These are phyloP conservation scores for Phaethornis superciliosus DNA, from an alignment of 2,113 vertebrate species.

Conservation along the genomic window DNA sequence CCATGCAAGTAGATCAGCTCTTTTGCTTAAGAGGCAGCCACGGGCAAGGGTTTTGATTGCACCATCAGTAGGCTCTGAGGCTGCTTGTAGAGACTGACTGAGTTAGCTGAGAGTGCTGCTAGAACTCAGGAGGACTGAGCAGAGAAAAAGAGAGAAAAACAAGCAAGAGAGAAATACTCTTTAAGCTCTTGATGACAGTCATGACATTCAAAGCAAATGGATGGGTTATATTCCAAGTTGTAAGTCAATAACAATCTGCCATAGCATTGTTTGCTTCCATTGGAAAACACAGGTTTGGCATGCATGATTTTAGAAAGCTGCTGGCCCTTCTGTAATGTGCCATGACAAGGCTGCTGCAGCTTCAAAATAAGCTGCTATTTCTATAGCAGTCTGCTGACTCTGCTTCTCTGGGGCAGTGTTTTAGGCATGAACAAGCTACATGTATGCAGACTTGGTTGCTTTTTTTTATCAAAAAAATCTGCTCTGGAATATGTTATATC, in stretches of 20 bases:
- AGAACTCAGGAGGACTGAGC: background rate
- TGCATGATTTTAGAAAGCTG: background rate
- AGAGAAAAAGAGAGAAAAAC: background rate
- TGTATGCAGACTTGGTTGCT: background rate
- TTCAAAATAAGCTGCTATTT: background rate
- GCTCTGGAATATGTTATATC: background rate
- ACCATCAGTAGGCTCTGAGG: background rate
- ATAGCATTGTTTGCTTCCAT: background rate
- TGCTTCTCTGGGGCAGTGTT: background rate
- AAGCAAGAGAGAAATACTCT: background rate
- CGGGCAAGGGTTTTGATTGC: background rate
- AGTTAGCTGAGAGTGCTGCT: background rate
- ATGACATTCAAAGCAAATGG: background rate
- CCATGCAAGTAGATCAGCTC: background rate
- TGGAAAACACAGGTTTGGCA: background rate
- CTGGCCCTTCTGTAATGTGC: background rate
- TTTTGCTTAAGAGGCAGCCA: background rate
- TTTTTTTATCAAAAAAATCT: background rate
- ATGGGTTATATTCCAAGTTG: background rate
- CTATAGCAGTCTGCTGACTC: background rate
- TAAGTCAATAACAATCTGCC: background rate
- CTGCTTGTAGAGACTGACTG: background rate
- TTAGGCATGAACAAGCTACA: background rate
- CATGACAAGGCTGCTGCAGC: background rate
- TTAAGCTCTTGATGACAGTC: background rate